These are phyloP conservation scores for Cyclopterus lumpus DNA, from an alignment of 2,797 vertebrate genomes.

Conservation along the genomic window DNA sequence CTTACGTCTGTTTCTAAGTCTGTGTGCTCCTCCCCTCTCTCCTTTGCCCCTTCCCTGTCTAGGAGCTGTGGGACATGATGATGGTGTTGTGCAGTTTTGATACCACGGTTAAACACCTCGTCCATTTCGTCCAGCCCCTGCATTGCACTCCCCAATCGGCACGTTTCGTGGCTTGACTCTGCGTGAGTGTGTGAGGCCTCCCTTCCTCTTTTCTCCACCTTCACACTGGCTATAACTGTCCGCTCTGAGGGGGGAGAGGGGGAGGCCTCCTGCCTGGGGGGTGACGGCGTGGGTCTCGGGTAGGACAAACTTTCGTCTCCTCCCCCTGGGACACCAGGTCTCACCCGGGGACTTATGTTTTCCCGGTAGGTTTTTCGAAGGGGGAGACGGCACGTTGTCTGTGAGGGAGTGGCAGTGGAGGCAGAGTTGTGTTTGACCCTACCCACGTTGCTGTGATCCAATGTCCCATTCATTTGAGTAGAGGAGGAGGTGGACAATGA, in stretches of 20 bases:
- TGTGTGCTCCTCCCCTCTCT: conserved; percentile 49
- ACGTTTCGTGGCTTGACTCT: conserved; percentile 59
- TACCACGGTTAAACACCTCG: conserved; percentile 86
- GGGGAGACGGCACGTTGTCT: conserved; percentile 89
- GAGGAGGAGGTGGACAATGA: conserved; percentile 51
- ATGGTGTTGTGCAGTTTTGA: conserved; percentile 85
- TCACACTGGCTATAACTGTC: conserved; percentile 87
- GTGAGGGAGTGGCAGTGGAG: conserved; percentile 69
- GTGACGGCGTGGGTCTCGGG: conserved; percentile 61
- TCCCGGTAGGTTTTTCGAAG: conserved; percentile 93
- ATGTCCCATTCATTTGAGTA: conserved; percentile 89
- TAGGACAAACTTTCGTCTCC: conserved; percentile 76
- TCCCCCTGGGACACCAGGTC: conserved; percentile 77
- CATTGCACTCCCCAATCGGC: conserved; percentile 60
- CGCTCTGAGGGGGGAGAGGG: conserved; percentile 70
- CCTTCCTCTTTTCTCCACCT: conserved; percentile 82
- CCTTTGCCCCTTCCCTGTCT: conserved; percentile 67
- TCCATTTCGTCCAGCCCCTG: conserved; percentile 87
- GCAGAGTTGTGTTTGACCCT: conserved; percentile 76
- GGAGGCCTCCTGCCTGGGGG: conserved; percentile 69
- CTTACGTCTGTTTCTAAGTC: conserved; percentile 65
- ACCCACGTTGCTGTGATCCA: conserved; percentile 82
- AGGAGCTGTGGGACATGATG: conserved; percentile 64
- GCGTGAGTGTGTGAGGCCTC: conserved; percentile 59
- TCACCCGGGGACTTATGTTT: conserved; percentile 86